A percentile compares a stretch with the other conserved stretches of the same genome.
These are phyloP conservation scores for Stratiolaelaps scimitus DNA, from an alignment of 1,140 invertebrate genomes.

Conservation along the genomic window DNA sequence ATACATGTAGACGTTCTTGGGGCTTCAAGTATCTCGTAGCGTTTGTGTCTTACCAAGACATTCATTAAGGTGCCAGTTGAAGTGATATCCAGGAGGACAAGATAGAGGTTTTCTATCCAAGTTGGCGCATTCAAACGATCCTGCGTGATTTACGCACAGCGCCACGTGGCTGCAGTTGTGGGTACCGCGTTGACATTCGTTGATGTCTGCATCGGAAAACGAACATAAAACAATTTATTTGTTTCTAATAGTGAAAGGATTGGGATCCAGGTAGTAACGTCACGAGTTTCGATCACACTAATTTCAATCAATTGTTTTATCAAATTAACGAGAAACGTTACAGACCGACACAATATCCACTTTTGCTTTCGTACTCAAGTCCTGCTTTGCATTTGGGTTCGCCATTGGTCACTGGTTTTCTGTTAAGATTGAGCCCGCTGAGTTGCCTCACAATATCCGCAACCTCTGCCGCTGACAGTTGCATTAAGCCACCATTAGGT, in stretches of 20 bases:
- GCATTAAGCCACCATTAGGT: too few relatives aligned
- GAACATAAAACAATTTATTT: too few relatives aligned
- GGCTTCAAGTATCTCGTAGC: not conserved
- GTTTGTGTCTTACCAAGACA: not conserved
- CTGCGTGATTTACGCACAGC: constrained; percentile 19
- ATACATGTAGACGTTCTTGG: too few relatives aligned
- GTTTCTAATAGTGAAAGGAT: too few relatives aligned
- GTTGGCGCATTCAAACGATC: constrained; percentile 5
- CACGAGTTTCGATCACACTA: too few relatives aligned
- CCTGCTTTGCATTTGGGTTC: constrained; percentile 1
- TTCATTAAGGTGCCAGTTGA: constrained; percentile 17
- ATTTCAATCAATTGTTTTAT: too few relatives aligned
- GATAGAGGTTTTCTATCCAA: not conserved
- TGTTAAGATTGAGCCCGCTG: not conserved
- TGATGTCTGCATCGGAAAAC: not conserved
- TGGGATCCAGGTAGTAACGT: too few relatives aligned
- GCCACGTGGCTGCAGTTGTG: constrained; percentile 24
- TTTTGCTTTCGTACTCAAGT: constrained; percentile 1
- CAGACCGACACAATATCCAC: constrained; percentile 12
- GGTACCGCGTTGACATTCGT: constrained; percentile 2
- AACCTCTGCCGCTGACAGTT: too few relatives aligned
- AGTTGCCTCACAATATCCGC: too few relatives aligned
- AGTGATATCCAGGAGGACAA: not conserved
- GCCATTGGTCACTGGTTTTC: not conserved
- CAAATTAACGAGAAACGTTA: too few relatives aligned